Base-by-base conservation (phyloP, 2,888 invertebrate genomes). In the Nymphalis urticae region DNA sequence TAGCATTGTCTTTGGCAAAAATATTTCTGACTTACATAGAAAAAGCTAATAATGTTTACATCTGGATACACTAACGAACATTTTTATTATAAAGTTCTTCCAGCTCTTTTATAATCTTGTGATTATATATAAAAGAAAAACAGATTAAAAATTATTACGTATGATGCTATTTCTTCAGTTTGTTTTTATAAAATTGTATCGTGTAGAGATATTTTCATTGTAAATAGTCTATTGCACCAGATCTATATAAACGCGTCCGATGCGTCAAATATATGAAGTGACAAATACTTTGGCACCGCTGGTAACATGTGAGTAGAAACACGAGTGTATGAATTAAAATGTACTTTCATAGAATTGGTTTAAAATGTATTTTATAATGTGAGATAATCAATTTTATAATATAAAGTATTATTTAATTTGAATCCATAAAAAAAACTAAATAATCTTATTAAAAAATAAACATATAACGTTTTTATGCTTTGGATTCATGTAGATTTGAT, bases 1-100 rank as follows among this genome's bases (percentile, higher is more conserved):
- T 75, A 77, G 66, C 70, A 71, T 71, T 69, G 71, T 75, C 75
- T 75, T 75, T 75, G 74, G 77, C 75, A 79, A 76, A 66, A 59
- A 67, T 50, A 51, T 66, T 61, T 66, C 21, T 54, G 61, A 60
- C 53, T 54, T 51, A 48, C 19, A 36, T 58, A 16, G 36, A 58
- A 36, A 42, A 42, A 42, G 42, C 42, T 42, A 42, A 42, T 13
- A 4, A 1, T 21, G 21, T 42, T 13, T 42, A 42, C 3, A 10
- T 42, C 13, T 42, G 42, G 42, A 42, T 13, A 42, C 42, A 42
- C 13, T 13, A 2, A 42, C 42, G 13, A 10, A 42, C 9, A 42
- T 4, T 42, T 13, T 42, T 4, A 42, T 3, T 13, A 42, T 13
- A 2, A 42, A 42, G 13, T 42, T 42, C 42, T 13, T 42, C 13